phyloP scores from a whole-genome alignment of 2,888 invertebrate genomes.

The Thecophora atra region DNA sequence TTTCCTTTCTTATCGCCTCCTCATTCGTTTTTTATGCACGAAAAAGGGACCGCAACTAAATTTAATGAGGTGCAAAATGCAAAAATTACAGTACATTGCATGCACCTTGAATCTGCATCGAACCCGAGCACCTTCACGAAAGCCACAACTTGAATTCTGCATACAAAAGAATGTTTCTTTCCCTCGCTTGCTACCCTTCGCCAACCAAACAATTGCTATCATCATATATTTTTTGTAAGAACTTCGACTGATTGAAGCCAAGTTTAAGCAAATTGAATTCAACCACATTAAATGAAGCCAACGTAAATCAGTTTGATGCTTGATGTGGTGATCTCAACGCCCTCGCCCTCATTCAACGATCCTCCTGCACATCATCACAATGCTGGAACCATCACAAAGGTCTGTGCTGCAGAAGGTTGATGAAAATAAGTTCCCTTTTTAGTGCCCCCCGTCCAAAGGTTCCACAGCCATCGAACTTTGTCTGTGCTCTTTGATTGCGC shows the following conservation, averaged over 20 bases:
- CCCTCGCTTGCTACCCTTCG: neutral
- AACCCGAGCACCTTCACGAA: neutral
- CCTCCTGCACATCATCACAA: neutral
- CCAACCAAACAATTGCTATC: neutral
- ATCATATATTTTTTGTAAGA: neutral
- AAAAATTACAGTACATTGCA: conserved; percentile 29
- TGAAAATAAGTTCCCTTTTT: neutral
- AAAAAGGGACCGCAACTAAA: conserved; percentile 13
- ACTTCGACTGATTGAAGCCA: conserved; percentile 3
- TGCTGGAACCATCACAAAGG: neutral
- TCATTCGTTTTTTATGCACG: neutral
- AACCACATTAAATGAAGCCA: conserved; percentile 22
- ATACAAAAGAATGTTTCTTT: neutral
- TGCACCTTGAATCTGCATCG: neutral
- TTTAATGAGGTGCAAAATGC: conserved; percentile 32
- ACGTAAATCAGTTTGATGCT: conserved; percentile 11
- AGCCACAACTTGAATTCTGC: neutral
- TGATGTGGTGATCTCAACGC: too few relatives aligned
- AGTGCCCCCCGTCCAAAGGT: conserved; percentile 8
- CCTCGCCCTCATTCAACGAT: too few relatives aligned
- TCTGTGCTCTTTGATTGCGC: conserved; percentile 11
- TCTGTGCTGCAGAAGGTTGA: neutral
- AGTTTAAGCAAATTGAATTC: conserved; percentile 22
- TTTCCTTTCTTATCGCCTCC: neutral
- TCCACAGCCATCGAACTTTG: neutral